Base-by-base conservation (phyloP, 2,113 vertebrate species). In the Phylloscopus trochilus region DNA sequence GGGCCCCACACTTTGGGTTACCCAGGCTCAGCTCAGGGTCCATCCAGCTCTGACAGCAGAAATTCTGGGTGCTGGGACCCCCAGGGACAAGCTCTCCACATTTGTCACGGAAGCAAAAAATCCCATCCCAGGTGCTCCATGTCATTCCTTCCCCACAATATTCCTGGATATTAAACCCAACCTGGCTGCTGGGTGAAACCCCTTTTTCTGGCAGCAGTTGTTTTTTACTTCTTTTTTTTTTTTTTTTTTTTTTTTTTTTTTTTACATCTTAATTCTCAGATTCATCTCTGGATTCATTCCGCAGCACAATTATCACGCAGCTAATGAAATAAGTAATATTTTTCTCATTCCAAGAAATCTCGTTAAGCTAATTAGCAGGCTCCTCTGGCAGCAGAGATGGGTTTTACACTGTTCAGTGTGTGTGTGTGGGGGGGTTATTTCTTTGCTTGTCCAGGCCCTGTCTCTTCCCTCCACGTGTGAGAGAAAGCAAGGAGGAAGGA, bases 301-400 rank as follows among this genome's bases (percentile, higher is more conserved):
- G 12, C 39, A 94, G 60, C 90, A 70, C 92, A 86, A 94, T 93
- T 88, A 89, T 81, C 79, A 86, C 60, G 94, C 87, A 78, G 92
- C 90, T 96, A 97, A 97, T 97, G 93, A 94, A 96, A 96, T 94
- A 92, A 97, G 87, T 74, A 95, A 93, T 96, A 94, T 97, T 96
- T 96, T 96, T 94, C 93, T 90, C 78, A 75, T 96, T 95, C 90
- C 88, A 96, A 94, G 94, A 88, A 96, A 95, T 68, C 93, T 96
- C 44, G 87, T 96, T 96, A 60, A 78, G 90, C 68, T 96, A 88
- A 95, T 96, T 94, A 94, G 64, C 79, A 96, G 84, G 87, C 87
- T 95, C 17, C 83, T 88, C 93, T 95, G 76, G 85, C 85, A 90
- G 87, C 78, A 18, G 27, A 83, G 59, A 78, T 60, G 86, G 90